Percentiles rank a stretch among this genome's conserved stretches.
These are phyloP conservation scores for Eurytoma californica DNA, from an alignment of 2,888 invertebrate genomes.

Conservation along the genomic window DNA sequence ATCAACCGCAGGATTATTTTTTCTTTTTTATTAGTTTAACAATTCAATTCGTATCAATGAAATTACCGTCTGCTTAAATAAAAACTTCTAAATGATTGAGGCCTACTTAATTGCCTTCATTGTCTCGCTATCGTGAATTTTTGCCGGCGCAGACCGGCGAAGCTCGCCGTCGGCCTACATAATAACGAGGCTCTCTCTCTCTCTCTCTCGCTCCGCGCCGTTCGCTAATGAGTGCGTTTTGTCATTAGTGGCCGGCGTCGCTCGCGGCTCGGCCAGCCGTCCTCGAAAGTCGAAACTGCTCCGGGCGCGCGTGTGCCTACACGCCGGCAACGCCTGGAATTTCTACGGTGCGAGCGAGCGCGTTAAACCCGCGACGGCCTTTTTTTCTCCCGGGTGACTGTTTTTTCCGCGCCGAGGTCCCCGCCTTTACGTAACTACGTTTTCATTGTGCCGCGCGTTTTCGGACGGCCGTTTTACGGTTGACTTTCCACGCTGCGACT, in stretches of 20 bases:
- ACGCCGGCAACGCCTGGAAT: constrained; percentile 4
- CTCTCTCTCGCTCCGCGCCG: not conserved
- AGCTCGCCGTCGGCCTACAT: constrained; percentile 45
- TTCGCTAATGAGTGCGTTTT: constrained; percentile 52
- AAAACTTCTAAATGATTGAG: too few relatives aligned
- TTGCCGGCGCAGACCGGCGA: constrained; percentile 32
- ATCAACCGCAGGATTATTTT: too few relatives aligned
- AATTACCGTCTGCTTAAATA: too few relatives aligned
- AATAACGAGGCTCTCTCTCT: constrained; percentile 49
- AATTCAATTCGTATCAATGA: too few relatives aligned
- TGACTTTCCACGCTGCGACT: too few relatives aligned
- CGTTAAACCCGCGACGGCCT: not conserved
- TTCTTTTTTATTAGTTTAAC: too few relatives aligned
- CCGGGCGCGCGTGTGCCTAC: not conserved
- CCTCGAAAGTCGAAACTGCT: constrained; percentile 48
- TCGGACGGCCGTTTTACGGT: too few relatives aligned
- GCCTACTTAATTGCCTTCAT: constrained; percentile 40
- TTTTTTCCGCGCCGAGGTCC: not conserved
- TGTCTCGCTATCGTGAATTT: constrained; percentile 46
- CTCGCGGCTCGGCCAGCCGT: constrained; percentile 7
- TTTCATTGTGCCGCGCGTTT: not conserved
- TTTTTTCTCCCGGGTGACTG: not conserved
- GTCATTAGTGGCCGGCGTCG: constrained; percentile 49
- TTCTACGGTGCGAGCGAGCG: not conserved
- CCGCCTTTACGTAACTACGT: not conserved